A percentile compares a stretch with the other conserved stretches of the same genome.
Evolutionary conservation across 2,113 vertebrate species (phyloP).

Genomic region (Archocentrus centrarchus): DNA sequence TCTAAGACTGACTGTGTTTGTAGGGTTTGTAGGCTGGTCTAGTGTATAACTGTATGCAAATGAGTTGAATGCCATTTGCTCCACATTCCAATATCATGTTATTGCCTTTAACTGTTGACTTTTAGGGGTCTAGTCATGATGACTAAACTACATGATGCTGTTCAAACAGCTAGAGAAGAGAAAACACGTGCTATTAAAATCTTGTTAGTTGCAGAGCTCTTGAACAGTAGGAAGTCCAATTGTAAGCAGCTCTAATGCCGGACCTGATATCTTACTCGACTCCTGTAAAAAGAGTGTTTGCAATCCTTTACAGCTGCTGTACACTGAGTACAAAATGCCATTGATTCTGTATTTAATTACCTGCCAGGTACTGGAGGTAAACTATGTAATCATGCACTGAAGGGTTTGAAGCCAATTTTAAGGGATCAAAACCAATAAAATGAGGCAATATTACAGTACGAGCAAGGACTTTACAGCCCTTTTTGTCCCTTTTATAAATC

Average conservation of each 20-base stretch:
- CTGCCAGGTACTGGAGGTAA: not conserved
- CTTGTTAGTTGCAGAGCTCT: not conserved
- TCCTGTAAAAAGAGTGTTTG: not conserved
- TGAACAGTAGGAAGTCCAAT: not conserved
- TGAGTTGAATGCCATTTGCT: constrained; percentile 15
- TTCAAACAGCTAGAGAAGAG: constrained; percentile 12
- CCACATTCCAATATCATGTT: not conserved
- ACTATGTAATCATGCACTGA: not conserved
- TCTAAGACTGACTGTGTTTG: not conserved
- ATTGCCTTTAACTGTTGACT: constrained; percentile 21
- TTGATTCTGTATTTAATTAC: not conserved
- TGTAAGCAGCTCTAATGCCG: not conserved
- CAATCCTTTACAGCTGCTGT: not conserved
- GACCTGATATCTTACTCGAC: not conserved
- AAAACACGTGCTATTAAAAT: not conserved
- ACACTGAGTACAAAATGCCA: not conserved
- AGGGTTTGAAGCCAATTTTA: not conserved
- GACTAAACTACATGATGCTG: not conserved
- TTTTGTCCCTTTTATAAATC: constrained; percentile 5
- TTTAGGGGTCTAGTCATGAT: constrained; percentile 1
- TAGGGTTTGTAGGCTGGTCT: not conserved
- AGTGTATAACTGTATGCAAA: not conserved
- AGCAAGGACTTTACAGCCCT: constrained; percentile 16
- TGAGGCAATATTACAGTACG: not conserved
- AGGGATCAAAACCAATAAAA: not conserved